Evolutionary conservation across 2,888 invertebrate species (phyloP).

Genomic region (Epinotia nisella): DNA sequence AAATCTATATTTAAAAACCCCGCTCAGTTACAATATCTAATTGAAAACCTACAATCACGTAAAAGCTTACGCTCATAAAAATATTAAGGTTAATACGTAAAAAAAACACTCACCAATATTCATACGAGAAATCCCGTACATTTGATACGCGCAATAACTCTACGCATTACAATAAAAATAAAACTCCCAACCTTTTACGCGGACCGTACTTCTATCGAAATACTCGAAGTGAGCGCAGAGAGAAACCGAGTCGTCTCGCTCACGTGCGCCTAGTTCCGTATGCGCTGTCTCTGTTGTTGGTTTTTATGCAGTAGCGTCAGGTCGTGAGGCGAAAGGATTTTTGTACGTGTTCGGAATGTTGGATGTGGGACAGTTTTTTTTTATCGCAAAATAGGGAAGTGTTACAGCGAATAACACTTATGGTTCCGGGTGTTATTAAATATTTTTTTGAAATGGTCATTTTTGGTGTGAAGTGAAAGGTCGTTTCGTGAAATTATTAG

Average conservation of each 20-base stretch:
- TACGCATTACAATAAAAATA: constrained; percentile 75
- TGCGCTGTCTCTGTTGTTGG: constrained; percentile 49
- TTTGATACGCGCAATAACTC: constrained; percentile 55
- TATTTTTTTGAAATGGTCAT: constrained; percentile 15
- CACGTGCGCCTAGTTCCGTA: constrained; percentile 42
- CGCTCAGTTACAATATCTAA: too few relatives aligned
- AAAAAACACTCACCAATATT: constrained; percentile 47
- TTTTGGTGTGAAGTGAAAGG: constrained; percentile 12
- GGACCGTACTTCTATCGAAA: constrained; percentile 53
- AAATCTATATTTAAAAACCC: too few relatives aligned
- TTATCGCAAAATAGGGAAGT: constrained; percentile 29
- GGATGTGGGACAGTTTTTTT: constrained; percentile 55
- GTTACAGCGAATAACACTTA: constrained; percentile 43
- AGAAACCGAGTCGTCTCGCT: constrained; percentile 52
- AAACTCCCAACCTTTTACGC: constrained; percentile 71
- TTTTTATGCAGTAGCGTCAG: constrained; percentile 50
- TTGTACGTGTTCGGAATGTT: constrained; percentile 63
- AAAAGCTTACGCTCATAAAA: constrained; percentile 18
- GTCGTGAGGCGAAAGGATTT: constrained; percentile 67
- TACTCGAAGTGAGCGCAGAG: constrained; percentile 34
- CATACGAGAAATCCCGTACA: constrained; percentile 40
- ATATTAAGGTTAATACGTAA: constrained; percentile 31
- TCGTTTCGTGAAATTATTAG: neutral
- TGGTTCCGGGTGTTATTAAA: constrained; percentile 18
- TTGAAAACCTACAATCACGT: neutral